Percentiles rank a stretch among this genome's conserved stretches.
phyloP scores from a whole-genome alignment of 1,140 invertebrate species.

The Armadillidium nasatum region DNA sequence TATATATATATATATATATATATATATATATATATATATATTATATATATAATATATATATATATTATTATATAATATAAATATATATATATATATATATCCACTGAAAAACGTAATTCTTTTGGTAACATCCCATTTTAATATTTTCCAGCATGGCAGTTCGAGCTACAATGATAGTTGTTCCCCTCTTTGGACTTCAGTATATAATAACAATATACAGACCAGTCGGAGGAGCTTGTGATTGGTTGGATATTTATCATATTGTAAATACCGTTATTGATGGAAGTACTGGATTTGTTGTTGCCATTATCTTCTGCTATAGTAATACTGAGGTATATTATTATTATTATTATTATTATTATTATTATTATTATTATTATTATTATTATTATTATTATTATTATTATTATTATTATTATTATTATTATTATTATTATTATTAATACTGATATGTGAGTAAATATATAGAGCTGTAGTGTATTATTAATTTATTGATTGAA shows the following conservation, averaged over 20 bases:
- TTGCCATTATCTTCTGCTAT: slow-evolving; percentile 56
- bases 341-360: too few species aligned
- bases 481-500: too few species aligned
- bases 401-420: too few species aligned
- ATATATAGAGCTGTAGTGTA: too few species aligned
- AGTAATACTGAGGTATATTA: slow-evolving; percentile 56
- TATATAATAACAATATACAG: slow-evolving; percentile 56
- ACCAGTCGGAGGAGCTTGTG: slow-evolving; percentile 47
- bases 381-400: too few species aligned
- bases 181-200: slow-evolving; percentile 60
- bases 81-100: slow-evolving; percentile 6
- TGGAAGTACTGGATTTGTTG: slow-evolving; percentile 51
- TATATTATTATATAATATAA: background rate
- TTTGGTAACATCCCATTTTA: background rate
- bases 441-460: too few species aligned
- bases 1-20: slow-evolving; percentile 21
- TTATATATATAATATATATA: background rate
- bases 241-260: slow-evolving; percentile 49
- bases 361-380: too few species aligned
- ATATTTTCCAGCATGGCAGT: slow-evolving; percentile 44
- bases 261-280: slow-evolving; percentile 51
- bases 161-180: slow-evolving; percentile 57
- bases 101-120: too few species aligned
- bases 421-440: too few species aligned
- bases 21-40: background rate